Conservation (phyloP, 2,797 vertebrate species). For the Austrolebias charrua region DNA sequence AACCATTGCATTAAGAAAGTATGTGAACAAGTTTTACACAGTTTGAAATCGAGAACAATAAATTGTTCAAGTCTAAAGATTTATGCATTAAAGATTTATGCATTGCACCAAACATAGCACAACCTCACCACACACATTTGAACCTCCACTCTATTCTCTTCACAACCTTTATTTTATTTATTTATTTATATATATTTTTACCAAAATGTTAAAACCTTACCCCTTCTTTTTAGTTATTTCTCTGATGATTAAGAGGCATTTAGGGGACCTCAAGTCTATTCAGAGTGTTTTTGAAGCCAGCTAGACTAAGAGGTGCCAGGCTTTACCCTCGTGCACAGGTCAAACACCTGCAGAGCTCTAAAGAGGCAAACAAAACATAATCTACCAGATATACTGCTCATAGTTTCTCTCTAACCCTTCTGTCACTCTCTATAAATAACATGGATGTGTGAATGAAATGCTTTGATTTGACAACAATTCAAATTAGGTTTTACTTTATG, state of each 20-base stretch:
- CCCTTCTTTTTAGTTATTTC: neutral
- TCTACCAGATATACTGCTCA: constrained; percentile 33
- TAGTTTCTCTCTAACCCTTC: neutral
- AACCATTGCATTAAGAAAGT: neutral
- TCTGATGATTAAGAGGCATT: constrained; percentile 26
- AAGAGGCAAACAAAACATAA: constrained; percentile 32
- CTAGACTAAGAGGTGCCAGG: constrained; percentile 34
- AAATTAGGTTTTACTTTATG: too few species aligned
- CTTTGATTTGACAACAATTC: too few species aligned
- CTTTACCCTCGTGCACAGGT: constrained; percentile 22
- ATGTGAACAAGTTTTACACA: too few species aligned
- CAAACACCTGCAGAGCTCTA: constrained; percentile 22
- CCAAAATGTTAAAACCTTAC: neutral
- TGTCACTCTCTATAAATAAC: too few species aligned
- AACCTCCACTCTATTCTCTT: neutral
- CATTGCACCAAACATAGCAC: neutral
- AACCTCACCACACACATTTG: neutral
- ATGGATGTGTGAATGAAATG: too few species aligned
- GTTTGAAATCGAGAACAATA: too few species aligned
- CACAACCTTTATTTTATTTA: neutral
- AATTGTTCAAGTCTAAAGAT: neutral
- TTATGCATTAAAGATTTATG: neutral
- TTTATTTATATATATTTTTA: neutral
- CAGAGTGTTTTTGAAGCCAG: constrained; percentile 1
- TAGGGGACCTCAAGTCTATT: constrained; percentile 1